Evolutionary conservation across 2,888 invertebrate species (phyloP).

Genomic region (Nowickia ferox): DNA sequence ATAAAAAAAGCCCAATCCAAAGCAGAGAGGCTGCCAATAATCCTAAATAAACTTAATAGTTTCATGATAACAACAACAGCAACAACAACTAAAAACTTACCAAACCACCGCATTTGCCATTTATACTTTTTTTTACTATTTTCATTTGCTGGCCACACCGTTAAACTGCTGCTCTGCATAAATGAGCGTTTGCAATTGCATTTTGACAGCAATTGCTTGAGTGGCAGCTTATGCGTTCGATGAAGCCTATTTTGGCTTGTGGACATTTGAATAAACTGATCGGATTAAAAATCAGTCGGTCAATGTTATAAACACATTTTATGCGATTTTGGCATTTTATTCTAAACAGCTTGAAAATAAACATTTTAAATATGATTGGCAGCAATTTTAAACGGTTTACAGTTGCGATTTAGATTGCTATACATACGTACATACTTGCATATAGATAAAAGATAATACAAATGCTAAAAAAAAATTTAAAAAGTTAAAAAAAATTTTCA

Average conservation of each 20-base stretch:
- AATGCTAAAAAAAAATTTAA: neutral
- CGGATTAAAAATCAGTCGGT: constrained; percentile 57
- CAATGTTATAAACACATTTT: constrained; percentile 31
- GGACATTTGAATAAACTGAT: constrained; percentile 60
- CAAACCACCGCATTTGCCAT: neutral
- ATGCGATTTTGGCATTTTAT: constrained; percentile 26
- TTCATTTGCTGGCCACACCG: neutral
- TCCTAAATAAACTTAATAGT: constrained; percentile 12
- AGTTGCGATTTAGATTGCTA: constrained; percentile 2
- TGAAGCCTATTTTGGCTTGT: constrained; percentile 35
- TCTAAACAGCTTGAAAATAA: constrained; percentile 34
- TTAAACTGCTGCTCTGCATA: neutral
- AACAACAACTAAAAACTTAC: neutral
- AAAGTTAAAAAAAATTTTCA: neutral
- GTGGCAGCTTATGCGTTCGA: neutral
- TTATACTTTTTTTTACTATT: neutral
- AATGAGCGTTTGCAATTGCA: neutral
- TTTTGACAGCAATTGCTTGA: constrained; percentile 18
- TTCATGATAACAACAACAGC: neutral
- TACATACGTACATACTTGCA: neutral
- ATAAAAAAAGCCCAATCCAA: neutral
- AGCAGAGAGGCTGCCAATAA: neutral
- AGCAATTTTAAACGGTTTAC: constrained; percentile 43
- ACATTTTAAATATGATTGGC: constrained; percentile 43
- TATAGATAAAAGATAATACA: neutral